These are phyloP conservation scores for Florisuga fusca DNA, from an alignment of 2,797 vertebrate genomes.

Conservation along the genomic window DNA sequence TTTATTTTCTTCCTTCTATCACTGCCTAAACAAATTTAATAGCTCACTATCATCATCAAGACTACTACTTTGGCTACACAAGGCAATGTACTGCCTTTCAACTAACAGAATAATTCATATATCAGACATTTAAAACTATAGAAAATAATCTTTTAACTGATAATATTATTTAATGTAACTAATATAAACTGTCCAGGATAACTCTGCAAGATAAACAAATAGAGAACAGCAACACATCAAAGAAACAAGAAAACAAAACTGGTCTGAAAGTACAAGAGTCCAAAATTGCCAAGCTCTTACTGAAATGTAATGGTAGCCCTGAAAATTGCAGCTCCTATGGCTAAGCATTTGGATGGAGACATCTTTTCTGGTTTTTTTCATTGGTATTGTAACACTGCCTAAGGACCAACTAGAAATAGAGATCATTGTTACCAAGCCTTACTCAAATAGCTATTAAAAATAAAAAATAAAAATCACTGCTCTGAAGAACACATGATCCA, in stretches of 20 bases:
- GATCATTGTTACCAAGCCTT: background rate
- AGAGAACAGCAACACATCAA: background rate
- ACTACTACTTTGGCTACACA: background rate
- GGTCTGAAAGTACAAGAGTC: background rate
- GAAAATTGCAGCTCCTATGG: background rate
- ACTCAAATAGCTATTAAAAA: background rate
- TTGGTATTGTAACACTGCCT: background rate
- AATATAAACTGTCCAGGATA: background rate
- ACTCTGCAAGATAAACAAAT: background rate
- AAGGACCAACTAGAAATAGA: background rate
- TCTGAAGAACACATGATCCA: background rate
- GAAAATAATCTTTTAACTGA: conserved; percentile 19
- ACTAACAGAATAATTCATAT: conserved; percentile 15
- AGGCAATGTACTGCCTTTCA: background rate
- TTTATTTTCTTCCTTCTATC: background rate
- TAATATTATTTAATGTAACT: conserved; percentile 10
- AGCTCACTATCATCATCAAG: conserved; percentile 1
- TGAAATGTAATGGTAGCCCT: background rate
- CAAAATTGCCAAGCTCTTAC: background rate
- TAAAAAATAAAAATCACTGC: background rate
- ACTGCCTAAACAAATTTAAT: conserved; percentile 1
- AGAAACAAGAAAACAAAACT: background rate
- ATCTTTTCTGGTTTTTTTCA: background rate
- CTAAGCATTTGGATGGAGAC: background rate
- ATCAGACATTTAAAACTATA: conserved; percentile 9